Evolutionary conservation across 2,888 invertebrate genomes (phyloP).

Genomic region (Diadromus collaris): DNA sequence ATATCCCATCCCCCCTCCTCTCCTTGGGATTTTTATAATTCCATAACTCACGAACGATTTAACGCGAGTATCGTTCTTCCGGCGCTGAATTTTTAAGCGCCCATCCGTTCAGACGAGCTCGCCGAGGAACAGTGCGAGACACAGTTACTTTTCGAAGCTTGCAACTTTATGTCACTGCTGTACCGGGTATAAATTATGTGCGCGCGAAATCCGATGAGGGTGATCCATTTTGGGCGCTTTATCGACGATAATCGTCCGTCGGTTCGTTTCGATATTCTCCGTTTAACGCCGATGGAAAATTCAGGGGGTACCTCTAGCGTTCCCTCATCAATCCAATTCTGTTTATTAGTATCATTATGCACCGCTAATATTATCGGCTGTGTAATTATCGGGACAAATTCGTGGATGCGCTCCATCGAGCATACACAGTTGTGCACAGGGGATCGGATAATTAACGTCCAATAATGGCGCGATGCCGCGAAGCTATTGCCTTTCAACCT

Average conservation of each 20-base stretch:
- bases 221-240: constrained; percentile 18
- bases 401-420: constrained; percentile 13
- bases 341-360: constrained; percentile 9
- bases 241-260: constrained; percentile 19
- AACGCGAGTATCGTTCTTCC: constrained; percentile 62
- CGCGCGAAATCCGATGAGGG: background rate
- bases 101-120: constrained; percentile 11
- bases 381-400: constrained; percentile 45
- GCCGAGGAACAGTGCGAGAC: background rate
- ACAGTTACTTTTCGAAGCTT: constrained; percentile 22
- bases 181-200: constrained; percentile 43
- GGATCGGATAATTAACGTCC: constrained; percentile 38
- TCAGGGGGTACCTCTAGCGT: background rate
- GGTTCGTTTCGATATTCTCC: constrained; percentile 10
- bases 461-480: background rate
- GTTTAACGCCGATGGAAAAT: constrained; percentile 23
- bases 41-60: constrained; percentile 64
- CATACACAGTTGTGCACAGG: constrained; percentile 25
- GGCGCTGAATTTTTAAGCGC: constrained; percentile 54
- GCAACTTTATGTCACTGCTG: constrained; percentile 51
- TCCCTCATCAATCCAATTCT: constrained; percentile 15
- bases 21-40: constrained; percentile 64
- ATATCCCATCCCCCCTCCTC: constrained; percentile 3
- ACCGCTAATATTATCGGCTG: constrained; percentile 19
- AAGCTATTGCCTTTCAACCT: constrained; percentile 13